Percentiles rank a stretch among this genome's conserved stretches.
phyloP scores from a whole-genome alignment of 2,113 vertebrate species.

The Sapayoa aenigma region DNA sequence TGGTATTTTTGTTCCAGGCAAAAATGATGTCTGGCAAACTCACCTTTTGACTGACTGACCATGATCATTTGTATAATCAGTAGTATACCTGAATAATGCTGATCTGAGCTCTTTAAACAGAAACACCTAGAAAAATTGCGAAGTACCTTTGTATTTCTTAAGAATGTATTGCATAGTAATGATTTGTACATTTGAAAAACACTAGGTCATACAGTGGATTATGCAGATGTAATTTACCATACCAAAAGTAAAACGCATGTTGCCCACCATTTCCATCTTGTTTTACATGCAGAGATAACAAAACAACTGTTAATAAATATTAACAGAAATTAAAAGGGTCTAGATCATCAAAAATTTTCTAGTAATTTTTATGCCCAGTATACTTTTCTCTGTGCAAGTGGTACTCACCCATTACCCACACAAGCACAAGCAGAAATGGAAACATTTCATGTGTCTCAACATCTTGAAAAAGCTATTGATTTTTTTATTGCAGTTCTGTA shows the following conservation, averaged over 20 bases:
- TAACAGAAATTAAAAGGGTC: neutral
- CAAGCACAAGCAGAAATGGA: neutral
- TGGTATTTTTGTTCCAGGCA: neutral
- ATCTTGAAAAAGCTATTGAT: neutral
- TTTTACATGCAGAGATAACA: neutral
- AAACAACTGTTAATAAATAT: neutral
- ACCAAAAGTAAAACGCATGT: neutral
- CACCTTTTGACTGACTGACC: neutral
- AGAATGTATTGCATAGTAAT: neutral
- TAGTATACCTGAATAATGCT: neutral
- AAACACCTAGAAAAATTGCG: neutral
- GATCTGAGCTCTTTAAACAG: neutral
- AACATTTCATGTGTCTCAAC: neutral
- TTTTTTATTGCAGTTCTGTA: neutral
- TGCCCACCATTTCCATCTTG: neutral
- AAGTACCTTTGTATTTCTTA: neutral
- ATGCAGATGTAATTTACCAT: neutral
- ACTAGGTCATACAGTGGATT: neutral
- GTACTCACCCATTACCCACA: neutral
- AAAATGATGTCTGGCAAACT: neutral
- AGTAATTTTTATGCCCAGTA: neutral
- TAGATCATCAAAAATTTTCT: neutral
- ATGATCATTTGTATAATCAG: neutral
- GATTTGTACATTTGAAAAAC: neutral
- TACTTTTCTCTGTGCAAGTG: neutral